phyloP scores from a whole-genome alignment of 2,888 invertebrate genomes.

The Dexiosoma caninum region DNA sequence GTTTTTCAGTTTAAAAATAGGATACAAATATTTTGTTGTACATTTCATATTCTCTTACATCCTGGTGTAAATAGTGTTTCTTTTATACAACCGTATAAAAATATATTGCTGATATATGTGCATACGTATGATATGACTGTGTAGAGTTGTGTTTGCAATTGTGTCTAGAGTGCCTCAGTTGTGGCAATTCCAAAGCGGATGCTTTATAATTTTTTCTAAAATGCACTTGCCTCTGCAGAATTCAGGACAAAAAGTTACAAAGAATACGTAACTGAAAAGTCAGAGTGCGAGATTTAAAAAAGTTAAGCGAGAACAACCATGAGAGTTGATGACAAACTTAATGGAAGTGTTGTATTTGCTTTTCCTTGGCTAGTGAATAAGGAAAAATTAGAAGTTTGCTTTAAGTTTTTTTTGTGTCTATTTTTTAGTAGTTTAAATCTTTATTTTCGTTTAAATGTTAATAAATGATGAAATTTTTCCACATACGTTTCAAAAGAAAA shows the following conservation, averaged over 20 bases:
- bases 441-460: slow-evolving; percentile 27
- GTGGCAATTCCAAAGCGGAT: slow-evolving; percentile 50
- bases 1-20: too few relatives aligned
- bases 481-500: background rate
- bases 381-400: slow-evolving; percentile 18
- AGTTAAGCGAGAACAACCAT: background rate
- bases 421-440: slow-evolving; percentile 10
- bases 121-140: background rate
- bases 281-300: background rate
- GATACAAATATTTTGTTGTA: too few relatives aligned
- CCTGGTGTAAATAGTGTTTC: too few relatives aligned
- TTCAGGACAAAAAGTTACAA: slow-evolving; percentile 14
- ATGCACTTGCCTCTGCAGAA: slow-evolving; percentile 15
- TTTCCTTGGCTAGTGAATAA: slow-evolving; percentile 1
- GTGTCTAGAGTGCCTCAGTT: slow-evolving; percentile 40
- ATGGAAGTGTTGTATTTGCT: slow-evolving; percentile 46
- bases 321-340: slow-evolving; percentile 56
- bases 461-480: slow-evolving; percentile 36
- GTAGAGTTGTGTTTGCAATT: background rate
- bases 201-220: slow-evolving; percentile 52
- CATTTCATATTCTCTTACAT: too few relatives aligned
- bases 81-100: too few relatives aligned
- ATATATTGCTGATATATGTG: too few relatives aligned
- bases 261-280: background rate
- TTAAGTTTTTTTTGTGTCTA: background rate